Evolutionary conservation across 2,797 vertebrate species (phyloP).

Genomic region (Tenualosa ilisha): DNA sequence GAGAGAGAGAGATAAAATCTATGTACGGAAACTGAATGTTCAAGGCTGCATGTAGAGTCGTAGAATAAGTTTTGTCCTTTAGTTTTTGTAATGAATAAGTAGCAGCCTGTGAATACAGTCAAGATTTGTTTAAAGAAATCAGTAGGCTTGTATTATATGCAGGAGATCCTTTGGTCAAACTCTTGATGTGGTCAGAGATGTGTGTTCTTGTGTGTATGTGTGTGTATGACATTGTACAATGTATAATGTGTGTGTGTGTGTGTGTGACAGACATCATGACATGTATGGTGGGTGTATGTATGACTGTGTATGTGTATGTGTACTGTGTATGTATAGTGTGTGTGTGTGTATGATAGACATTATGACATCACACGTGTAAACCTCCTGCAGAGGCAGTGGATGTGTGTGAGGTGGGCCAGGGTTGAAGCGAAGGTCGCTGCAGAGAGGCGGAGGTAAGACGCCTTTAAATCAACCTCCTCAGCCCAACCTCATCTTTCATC

Average conservation of each 20-base stretch:
- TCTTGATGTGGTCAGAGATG: neutral
- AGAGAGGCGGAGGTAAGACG: constrained; percentile 31
- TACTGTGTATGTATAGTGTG: neutral
- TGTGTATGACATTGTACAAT: neutral
- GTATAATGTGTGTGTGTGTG: neutral
- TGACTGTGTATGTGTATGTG: neutral
- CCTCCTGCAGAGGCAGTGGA: neutral
- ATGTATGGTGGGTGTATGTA: neutral
- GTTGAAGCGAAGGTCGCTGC: constrained; percentile 42
- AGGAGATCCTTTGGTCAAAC: neutral
- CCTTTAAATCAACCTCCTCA: constrained; percentile 41
- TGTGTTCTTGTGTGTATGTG: neutral
- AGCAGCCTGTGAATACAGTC: neutral
- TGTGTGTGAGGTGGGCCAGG: constrained; percentile 32
- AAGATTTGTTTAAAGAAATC: neutral
- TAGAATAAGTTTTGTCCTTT: neutral
- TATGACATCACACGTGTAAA: neutral
- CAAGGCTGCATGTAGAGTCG: neutral
- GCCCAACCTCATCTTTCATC: constrained; percentile 38
- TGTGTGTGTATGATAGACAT: neutral
- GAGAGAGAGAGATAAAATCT: neutral
- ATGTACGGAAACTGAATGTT: neutral
- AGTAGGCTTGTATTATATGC: neutral
- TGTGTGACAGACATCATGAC: neutral
- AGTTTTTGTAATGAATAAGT: neutral